These are phyloP conservation scores for Atrichornis clamosus DNA, from an alignment of 2,113 vertebrate species.

Conservation along the genomic window DNA sequence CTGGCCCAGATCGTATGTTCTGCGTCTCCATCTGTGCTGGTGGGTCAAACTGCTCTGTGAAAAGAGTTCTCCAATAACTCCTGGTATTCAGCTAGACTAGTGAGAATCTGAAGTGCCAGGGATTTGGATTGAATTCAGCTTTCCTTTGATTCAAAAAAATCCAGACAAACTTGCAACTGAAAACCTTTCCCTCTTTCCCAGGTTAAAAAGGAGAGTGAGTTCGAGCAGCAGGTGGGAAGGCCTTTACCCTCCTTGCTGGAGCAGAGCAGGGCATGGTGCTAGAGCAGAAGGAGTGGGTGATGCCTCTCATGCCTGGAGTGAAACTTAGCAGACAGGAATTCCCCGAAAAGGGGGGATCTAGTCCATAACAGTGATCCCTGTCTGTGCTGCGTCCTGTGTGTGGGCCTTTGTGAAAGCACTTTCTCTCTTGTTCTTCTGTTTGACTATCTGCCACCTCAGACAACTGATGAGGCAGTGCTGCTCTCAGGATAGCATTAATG, in stretches of 20 bases:
- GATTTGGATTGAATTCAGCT: not conserved
- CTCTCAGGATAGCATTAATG: not conserved
- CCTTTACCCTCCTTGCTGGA: not conserved
- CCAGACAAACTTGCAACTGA: not conserved
- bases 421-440: not conserved
- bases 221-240: not conserved
- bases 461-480: not conserved
- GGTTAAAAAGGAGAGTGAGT: not conserved
- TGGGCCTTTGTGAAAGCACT: not conserved
- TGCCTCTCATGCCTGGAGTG: not conserved
- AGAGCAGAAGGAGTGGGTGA: not conserved
- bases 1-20: not conserved
- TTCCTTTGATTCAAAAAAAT: not conserved
- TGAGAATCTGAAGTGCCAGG: not conserved
- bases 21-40: not conserved
- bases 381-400: not conserved
- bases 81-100: not conserved
- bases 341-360: not conserved
- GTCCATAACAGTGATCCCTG: not conserved
- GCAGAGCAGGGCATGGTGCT: fast-evolving
- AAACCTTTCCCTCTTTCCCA: not conserved
- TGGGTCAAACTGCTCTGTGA: constrained; percentile 25
- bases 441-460: not conserved
- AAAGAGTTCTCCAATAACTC: not conserved
- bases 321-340: not conserved